These are phyloP conservation scores for Hirtodrosophila histrioides DNA, from an alignment of 2,888 invertebrate species.

Conservation along the genomic window DNA sequence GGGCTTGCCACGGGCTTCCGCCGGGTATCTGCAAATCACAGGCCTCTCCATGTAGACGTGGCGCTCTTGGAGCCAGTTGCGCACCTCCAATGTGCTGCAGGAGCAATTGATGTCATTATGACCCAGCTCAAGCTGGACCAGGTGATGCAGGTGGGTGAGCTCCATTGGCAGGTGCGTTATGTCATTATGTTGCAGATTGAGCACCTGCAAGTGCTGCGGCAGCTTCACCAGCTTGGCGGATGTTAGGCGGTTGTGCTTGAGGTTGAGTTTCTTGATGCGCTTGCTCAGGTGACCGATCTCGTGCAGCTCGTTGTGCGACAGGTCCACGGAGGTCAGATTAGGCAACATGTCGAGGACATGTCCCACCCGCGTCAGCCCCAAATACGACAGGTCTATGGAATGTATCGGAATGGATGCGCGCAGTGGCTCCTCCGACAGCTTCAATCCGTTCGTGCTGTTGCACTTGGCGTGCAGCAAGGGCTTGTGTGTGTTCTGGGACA, in stretches of 20 bases:
- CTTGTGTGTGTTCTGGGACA: slow-evolving; percentile 69
- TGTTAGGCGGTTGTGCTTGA: slow-evolving; percentile 87
- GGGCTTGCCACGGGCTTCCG: slow-evolving; percentile 85
- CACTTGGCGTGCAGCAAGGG: slow-evolving; percentile 82
- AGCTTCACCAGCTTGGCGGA: slow-evolving; percentile 86
- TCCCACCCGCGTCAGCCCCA: slow-evolving; percentile 86
- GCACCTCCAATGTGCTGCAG: slow-evolving; percentile 88
- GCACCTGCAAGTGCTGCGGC: slow-evolving; percentile 86
- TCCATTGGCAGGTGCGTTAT: slow-evolving; percentile 87
- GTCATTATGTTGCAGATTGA: slow-evolving; percentile 88
- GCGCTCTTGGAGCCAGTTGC: slow-evolving; percentile 86
- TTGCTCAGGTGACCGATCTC: slow-evolving; percentile 87
- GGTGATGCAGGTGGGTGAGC: slow-evolving; percentile 84
- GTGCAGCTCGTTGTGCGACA: slow-evolving; percentile 87
- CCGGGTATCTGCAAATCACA: slow-evolving; percentile 86
- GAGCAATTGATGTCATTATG: slow-evolving; percentile 90
- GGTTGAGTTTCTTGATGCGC: slow-evolving; percentile 86
- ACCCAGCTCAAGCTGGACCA: slow-evolving; percentile 88
- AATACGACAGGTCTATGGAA: slow-evolving; percentile 87
- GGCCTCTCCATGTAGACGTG: slow-evolving; percentile 86
- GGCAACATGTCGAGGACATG: slow-evolving; percentile 87
- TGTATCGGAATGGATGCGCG: slow-evolving; percentile 79
- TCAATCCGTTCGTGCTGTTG: slow-evolving; percentile 77
- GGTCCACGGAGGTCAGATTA: slow-evolving; percentile 87
- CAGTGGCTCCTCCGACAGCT: slow-evolving; percentile 45